phyloP scores from a whole-genome alignment of 2,797 vertebrate genomes.

The Xenopus petersii region DNA sequence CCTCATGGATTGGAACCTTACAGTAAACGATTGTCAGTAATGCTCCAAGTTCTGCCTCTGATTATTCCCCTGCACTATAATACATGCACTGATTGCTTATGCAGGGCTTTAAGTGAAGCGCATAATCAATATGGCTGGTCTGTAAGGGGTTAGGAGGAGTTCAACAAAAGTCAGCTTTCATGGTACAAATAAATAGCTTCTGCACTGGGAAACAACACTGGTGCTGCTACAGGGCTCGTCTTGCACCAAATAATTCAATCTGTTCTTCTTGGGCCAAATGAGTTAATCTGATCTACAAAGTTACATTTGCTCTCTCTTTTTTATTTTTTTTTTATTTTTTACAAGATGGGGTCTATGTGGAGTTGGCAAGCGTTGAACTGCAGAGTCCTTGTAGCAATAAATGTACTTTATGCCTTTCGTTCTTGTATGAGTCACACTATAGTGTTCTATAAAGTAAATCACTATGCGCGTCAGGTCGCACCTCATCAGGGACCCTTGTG shows the following conservation, averaged over 20 bases:
- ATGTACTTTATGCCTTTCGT: constrained; percentile 12
- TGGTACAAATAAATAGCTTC: neutral
- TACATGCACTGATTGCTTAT: constrained; percentile 6
- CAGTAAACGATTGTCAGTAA: neutral
- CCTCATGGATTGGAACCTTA: neutral
- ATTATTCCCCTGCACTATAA: neutral
- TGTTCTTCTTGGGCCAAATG: constrained; percentile 1
- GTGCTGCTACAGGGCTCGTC: too few species aligned
- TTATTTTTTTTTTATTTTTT: neutral
- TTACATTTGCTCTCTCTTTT: neutral
- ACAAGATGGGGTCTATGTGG: neutral
- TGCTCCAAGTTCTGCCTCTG: neutral
- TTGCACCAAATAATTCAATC: neutral
- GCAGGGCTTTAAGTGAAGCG: neutral
- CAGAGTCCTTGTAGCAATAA: constrained; percentile 14
- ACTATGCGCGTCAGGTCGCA: constrained; percentile 21
- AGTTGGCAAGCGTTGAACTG: constrained; percentile 4
- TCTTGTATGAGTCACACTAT: constrained; percentile 20
- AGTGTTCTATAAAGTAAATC: constrained; percentile 33
- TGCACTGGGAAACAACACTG: too few species aligned
- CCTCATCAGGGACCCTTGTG: constrained; percentile 18
- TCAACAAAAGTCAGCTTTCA: neutral
- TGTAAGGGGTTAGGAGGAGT: neutral
- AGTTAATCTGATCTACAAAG: constrained; percentile 13
- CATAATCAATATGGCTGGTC: constrained; percentile 1